Evolutionary conservation across 2,797 vertebrate species (phyloP).

Genomic region (Orientallactaga sibirica): DNA sequence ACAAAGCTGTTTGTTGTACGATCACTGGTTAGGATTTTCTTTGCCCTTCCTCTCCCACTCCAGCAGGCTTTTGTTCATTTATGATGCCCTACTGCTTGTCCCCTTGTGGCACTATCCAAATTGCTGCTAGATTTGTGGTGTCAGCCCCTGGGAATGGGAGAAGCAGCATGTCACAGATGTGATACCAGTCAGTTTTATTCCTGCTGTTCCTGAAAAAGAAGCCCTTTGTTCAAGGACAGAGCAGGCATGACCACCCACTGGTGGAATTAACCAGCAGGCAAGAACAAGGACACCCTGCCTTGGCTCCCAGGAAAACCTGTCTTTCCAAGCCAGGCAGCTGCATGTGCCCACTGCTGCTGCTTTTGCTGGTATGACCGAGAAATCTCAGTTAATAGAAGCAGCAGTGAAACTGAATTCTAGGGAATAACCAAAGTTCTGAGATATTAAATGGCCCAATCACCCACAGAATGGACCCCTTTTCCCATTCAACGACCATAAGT

Average conservation of each 20-base stretch:
- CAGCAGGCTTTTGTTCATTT: background rate
- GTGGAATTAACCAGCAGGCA: slow-evolving; percentile 42
- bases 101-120: background rate
- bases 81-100: background rate
- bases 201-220: slow-evolving; percentile 53
- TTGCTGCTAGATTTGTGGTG: background rate
- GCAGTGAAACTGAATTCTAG: background rate
- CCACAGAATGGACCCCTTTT: background rate
- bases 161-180: slow-evolving; percentile 58
- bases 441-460: background rate
- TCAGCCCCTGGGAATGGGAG: background rate
- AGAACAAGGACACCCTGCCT: background rate
- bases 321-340: background rate
- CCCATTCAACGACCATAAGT: background rate
- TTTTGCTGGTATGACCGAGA: background rate
- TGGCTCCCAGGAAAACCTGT: background rate
- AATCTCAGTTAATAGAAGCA: background rate
- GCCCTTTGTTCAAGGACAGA: slow-evolving; percentile 69
- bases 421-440: slow-evolving; percentile 19
- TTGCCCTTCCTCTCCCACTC: background rate
- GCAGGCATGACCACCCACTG: slow-evolving; percentile 61
- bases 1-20: background rate
- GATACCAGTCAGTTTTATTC: slow-evolving; percentile 40
- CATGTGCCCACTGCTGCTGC: background rate
- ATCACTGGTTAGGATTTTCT: background rate